Percentiles rank a stretch among this genome's conserved stretches.
phyloP scores from a whole-genome alignment of 2,888 invertebrate genomes.

The Epinotia ramella region DNA sequence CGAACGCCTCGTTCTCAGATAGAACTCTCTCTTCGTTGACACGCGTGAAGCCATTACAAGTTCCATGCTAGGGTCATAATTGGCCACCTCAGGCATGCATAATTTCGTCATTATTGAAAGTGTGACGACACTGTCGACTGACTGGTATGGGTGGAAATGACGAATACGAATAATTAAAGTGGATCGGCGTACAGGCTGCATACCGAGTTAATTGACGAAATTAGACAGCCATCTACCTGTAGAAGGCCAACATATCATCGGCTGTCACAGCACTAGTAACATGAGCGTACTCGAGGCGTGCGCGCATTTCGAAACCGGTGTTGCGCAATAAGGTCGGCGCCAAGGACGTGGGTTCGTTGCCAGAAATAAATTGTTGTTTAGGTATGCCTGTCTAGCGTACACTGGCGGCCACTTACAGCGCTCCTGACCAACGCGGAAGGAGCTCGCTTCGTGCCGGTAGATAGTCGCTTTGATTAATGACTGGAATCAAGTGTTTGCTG shows the following conservation, averaged over 20 bases:
- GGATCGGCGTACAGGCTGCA: slow-evolving; percentile 28
- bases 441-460: slow-evolving; percentile 33
- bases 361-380: slow-evolving; percentile 82
- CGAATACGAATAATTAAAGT: slow-evolving; percentile 43
- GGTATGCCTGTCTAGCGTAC: slow-evolving; percentile 77
- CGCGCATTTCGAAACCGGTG: slow-evolving; percentile 80
- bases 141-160: slow-evolving; percentile 42
- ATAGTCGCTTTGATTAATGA: slow-evolving; percentile 42
- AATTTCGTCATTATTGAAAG: slow-evolving; percentile 46
- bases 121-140: slow-evolving; percentile 40
- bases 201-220: slow-evolving; percentile 44
- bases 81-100: slow-evolving; percentile 45
- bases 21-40: slow-evolving; percentile 44
- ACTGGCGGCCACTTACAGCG: slow-evolving; percentile 44
- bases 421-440: slow-evolving; percentile 41
- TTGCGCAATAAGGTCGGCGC: slow-evolving; percentile 84
- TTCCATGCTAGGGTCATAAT: slow-evolving; percentile 45
- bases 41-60: slow-evolving; percentile 39
- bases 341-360: slow-evolving; percentile 84
- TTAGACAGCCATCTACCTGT: slow-evolving; percentile 39
- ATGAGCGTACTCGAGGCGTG: slow-evolving; percentile 46
- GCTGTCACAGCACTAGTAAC: slow-evolving; percentile 40
- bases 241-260: slow-evolving; percentile 42
- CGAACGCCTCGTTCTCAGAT: slow-evolving; percentile 23
- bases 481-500: slow-evolving; percentile 24